A percentile compares a stretch with the other conserved stretches of the same genome.
phyloP scores from a whole-genome alignment of 2,888 invertebrate species.

The Abrostola tripartita region DNA sequence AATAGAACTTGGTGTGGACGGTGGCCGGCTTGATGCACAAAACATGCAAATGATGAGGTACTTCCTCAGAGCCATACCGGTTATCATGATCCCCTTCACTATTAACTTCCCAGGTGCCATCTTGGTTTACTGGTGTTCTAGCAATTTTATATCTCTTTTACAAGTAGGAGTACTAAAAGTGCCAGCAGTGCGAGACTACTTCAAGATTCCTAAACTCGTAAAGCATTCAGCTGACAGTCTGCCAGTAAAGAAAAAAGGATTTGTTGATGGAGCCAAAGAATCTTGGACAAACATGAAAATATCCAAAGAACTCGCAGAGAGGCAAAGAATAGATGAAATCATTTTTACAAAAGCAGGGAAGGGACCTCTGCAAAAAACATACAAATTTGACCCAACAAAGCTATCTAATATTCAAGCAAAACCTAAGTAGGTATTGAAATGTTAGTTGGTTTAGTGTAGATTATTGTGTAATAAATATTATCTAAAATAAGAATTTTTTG shows the following conservation, averaged over 20 bases:
- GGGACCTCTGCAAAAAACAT: conserved; percentile 96
- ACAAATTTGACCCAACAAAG: conserved; percentile 94
- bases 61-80: conserved; percentile 92
- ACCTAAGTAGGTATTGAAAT: conserved; percentile 77
- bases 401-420: conserved; percentile 86
- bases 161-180: conserved; percentile 94
- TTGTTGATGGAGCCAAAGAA: conserved; percentile 93
- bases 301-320: conserved; percentile 92
- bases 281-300: conserved; percentile 95
- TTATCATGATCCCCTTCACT: conserved; percentile 94
- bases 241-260: conserved; percentile 92
- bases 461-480: conserved; percentile 66
- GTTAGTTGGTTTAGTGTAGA: conserved; percentile 63
- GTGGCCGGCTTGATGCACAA: conserved; percentile 90
- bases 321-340: conserved; percentile 92
- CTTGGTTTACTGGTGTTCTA: conserved; percentile 96
- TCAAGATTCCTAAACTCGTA: conserved; percentile 91
- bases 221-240: conserved; percentile 87
- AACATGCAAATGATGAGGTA: conserved; percentile 93
- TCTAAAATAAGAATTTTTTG: conserved; percentile 39
- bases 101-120: conserved; percentile 96
- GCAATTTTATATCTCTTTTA: conserved; percentile 94
- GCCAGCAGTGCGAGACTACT: conserved; percentile 91
- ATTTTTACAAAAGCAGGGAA: conserved; percentile 95
- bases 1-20: conserved; percentile 94